Evolutionary conservation across 1,140 invertebrate genomes (phyloP).

Genomic region (Drosophila saltans): DNA sequence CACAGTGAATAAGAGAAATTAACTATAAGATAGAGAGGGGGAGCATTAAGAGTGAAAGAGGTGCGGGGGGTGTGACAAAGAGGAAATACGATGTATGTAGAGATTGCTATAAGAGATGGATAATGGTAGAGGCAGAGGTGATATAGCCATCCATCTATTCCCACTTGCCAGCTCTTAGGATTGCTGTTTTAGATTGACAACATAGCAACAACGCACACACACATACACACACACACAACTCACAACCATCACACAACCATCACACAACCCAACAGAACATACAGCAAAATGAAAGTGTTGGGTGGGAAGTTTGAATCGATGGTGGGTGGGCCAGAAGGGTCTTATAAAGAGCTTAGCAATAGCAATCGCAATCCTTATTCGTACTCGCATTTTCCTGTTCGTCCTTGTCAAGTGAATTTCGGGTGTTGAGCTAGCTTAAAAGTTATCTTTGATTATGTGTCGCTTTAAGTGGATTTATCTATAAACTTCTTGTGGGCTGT

Average conservation of each 20-base stretch:
- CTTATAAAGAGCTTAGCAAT: constrained; percentile 46
- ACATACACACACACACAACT: neutral
- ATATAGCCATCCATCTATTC: constrained; percentile 27
- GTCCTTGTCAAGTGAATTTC: constrained; percentile 10
- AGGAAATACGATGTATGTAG: neutral
- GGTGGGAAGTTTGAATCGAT: neutral
- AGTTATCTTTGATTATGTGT: constrained; percentile 71
- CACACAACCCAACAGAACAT: neutral
- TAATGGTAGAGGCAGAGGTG: constrained; percentile 9
- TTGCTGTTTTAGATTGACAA: constrained; percentile 45
- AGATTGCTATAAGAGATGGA: neutral
- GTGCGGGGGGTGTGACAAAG: no score
- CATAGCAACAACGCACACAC: neutral
- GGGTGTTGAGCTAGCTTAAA: constrained; percentile 56
- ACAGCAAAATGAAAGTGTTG: constrained; percentile 38
- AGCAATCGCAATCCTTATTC: constrained; percentile 40
- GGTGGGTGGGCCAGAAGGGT: constrained; percentile 13
- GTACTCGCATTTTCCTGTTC: constrained; percentile 35
- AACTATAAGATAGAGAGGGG: constrained; percentile 57
- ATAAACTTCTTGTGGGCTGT: constrained; percentile 57
- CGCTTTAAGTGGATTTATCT: constrained; percentile 67
- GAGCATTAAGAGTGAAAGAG: constrained; percentile 8
- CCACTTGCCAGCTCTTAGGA: constrained; percentile 33
- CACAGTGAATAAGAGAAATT: constrained; percentile 73
- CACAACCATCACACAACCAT: neutral